phyloP scores from a whole-genome alignment of 2,888 invertebrate genomes.

The Pachycephus smyrnensis region DNA sequence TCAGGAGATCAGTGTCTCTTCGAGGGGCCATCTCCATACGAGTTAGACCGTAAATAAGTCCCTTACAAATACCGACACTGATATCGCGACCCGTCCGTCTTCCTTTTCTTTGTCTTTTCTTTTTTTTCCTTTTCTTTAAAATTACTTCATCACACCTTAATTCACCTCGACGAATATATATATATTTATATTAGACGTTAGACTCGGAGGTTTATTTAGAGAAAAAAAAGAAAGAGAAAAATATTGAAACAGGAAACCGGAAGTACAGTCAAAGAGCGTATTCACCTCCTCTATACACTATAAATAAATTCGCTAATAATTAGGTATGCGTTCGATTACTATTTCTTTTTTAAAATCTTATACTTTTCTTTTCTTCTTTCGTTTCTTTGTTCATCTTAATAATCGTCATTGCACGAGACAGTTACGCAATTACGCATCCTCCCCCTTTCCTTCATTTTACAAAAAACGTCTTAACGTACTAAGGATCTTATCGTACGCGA shows the following conservation, averaged over 20 bases:
- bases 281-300: neutral
- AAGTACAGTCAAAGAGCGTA: neutral
- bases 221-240: neutral
- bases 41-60: neutral
- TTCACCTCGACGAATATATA: neutral
- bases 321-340: slow-evolving; percentile 11
- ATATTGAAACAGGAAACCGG: neutral
- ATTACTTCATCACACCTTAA: neutral
- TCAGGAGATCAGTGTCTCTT: neutral
- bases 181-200: neutral
- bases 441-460: slow-evolving; percentile 34
- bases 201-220: neutral
- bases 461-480: slow-evolving; percentile 42
- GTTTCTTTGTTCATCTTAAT: slow-evolving; percentile 15
- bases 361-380: slow-evolving; percentile 18
- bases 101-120: slow-evolving; percentile 9
- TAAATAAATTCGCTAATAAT: neutral
- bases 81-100: neutral
- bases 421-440: slow-evolving; percentile 13
- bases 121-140: slow-evolving; percentile 21
- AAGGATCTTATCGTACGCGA: slow-evolving; percentile 31
- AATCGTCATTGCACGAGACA: slow-evolving; percentile 33
- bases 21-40: neutral
- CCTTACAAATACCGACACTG: neutral
- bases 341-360: neutral